Base-by-base conservation (phyloP, 1,140 invertebrate species). In the Penaeus japonicus region DNA sequence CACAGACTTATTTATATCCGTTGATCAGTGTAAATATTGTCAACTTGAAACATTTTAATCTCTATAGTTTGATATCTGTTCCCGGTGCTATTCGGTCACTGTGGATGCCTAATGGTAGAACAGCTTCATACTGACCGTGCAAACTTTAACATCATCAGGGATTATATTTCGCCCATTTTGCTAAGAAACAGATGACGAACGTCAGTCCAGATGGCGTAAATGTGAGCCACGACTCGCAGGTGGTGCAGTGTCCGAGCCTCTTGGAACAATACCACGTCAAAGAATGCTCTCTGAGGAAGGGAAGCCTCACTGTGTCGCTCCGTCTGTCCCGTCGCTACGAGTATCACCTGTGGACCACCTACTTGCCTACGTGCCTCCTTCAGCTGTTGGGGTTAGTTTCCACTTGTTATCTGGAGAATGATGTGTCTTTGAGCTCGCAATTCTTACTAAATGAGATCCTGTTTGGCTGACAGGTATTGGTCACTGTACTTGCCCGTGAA, bases 281-380 rank as follows among this genome's bases (percentile, higher is more conserved):
- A 15, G 54, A 53, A n/a, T 85, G 84, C 53, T 20, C n/a, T 18
- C 53, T 85, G 84, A 24, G 35, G 47, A 22, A 75, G 73, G 27
- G 35, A 35, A 77, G 32, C 62, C 27, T 85, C n/a, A 77, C 70
- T 20, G 17, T 85, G 30, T 22, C 24, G 24, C 53, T 85, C 17
- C n/a, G 57, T 12, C 70, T 85, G 15, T 55, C 84, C 7, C 84
- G 84, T 17, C 84, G 84, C 84, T 85, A 85, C 70, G 70, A 55
- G 47, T 77, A 77, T 35, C 84, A 85, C 70, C 59, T 85, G 47
- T 85, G 70, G 47, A 85, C 84, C 47, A 85, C 84, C 70, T 85
- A 35, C 70, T 73, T 85, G 24, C 84, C 84, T 10, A 85, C 84
- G 17, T 85, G 22, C 18, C 65, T 85, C 12, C 84, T 85, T 35